These are phyloP conservation scores for Chelmon rostratus DNA, from an alignment of 2,797 vertebrate genomes.

Conservation along the genomic window DNA sequence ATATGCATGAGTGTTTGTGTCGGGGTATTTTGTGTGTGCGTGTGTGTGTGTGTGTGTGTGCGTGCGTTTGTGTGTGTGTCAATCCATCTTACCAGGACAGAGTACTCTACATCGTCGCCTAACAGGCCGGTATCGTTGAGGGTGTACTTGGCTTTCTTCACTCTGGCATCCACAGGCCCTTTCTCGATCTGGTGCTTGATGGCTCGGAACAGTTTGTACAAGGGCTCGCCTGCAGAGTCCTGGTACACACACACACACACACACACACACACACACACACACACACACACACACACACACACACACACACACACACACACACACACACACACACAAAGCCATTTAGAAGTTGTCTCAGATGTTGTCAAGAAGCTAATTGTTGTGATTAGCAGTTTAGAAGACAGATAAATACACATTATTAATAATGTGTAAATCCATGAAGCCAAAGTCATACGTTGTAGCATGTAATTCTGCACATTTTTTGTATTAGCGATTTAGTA, in stretches of 20 bases:
- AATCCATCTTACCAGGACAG: constrained; percentile 88
- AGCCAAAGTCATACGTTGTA: constrained; percentile 6
- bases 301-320: constrained; percentile 37
- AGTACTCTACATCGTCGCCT: constrained; percentile 97
- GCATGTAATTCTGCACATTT: constrained; percentile 14
- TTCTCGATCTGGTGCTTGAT: constrained; percentile 99
- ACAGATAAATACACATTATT: constrained; percentile 53
- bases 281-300: constrained; percentile 29
- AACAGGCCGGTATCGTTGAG: constrained; percentile 97
- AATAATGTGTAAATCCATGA: constrained; percentile 42
- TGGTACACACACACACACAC: constrained; percentile 75
- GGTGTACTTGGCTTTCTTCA: constrained; percentile 98
- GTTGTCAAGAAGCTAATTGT: constrained; percentile 56
- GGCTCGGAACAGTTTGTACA: constrained; percentile 98
- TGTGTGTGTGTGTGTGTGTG: background rate
- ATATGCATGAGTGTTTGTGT: constrained; percentile 1
- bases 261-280: constrained; percentile 62
- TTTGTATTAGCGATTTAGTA: constrained; percentile 1
- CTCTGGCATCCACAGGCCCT: constrained; percentile 94
- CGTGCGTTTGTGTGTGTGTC: background rate
- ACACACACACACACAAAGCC: constrained; percentile 32
- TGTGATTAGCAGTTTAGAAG: constrained; percentile 58
- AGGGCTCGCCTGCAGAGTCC: constrained; percentile 96
- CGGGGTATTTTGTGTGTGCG: background rate
- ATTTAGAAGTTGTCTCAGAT: constrained; percentile 47